Evolutionary conservation across 2,888 invertebrate species (phyloP).

Genomic region (Clostera curtula): DNA sequence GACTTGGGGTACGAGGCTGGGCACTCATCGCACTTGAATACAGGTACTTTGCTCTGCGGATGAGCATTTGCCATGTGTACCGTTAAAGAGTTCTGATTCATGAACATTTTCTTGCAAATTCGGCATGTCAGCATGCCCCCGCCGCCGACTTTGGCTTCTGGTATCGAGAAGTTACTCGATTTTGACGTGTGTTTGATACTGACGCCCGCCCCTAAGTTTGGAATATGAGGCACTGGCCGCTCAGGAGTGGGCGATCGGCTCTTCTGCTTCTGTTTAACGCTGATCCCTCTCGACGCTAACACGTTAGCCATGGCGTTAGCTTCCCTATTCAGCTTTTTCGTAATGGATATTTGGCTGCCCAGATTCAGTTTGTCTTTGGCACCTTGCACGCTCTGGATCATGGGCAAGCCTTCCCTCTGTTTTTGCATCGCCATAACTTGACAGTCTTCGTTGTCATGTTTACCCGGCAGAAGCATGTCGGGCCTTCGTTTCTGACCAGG

Average conservation of each 20-base stretch:
- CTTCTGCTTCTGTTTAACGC: slow-evolving; percentile 80
- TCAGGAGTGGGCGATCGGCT: slow-evolving; percentile 61
- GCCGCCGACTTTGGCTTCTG: slow-evolving; percentile 56
- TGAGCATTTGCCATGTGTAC: slow-evolving; percentile 59
- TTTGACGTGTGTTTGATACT: slow-evolving; percentile 71
- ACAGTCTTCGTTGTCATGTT: slow-evolving; percentile 84
- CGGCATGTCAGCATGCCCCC: slow-evolving; percentile 55
- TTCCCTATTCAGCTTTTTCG: slow-evolving; percentile 79
- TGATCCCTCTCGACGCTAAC: slow-evolving; percentile 84
- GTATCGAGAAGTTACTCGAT: slow-evolving; percentile 58
- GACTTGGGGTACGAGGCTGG: slow-evolving; percentile 82
- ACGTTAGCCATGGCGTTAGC: slow-evolving; percentile 86
- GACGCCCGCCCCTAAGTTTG: slow-evolving; percentile 64
- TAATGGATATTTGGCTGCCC: slow-evolving; percentile 83
- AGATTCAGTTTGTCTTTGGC: slow-evolving; percentile 77
- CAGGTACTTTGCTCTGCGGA: slow-evolving; percentile 48
- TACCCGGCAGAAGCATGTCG: slow-evolving; percentile 79
- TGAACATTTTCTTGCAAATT: slow-evolving; percentile 66
- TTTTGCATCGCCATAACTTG: slow-evolving; percentile 85
- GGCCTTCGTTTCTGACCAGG: slow-evolving; percentile 67
- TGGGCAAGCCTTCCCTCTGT: slow-evolving; percentile 80
- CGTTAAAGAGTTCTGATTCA: slow-evolving; percentile 49
- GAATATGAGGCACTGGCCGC: slow-evolving; percentile 59
- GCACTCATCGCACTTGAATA: slow-evolving; percentile 80
- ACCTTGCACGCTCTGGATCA: slow-evolving; percentile 85